Evolutionary conservation across 2,888 invertebrate genomes (phyloP).

Genomic region (Lobophora halterata): DNA sequence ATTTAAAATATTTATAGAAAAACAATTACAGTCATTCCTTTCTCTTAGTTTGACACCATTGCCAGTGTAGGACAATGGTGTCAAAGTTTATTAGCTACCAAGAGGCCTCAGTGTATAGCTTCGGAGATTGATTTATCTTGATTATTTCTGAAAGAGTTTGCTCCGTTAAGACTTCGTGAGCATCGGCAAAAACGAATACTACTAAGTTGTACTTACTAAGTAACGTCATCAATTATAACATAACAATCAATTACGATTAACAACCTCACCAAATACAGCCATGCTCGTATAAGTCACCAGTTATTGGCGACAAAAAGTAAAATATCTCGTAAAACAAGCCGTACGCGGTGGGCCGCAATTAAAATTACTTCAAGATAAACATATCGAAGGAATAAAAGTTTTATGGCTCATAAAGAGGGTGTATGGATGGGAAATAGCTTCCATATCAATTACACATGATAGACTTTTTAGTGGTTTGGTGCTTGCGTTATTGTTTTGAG

Average conservation of each 20-base stretch:
- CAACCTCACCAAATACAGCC: slow-evolving; percentile 17
- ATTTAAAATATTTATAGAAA: no score
- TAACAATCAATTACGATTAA: slow-evolving; percentile 18
- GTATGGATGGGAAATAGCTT: slow-evolving; percentile 28
- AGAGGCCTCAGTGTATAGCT: not conserved
- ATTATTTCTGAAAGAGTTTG: slow-evolving; percentile 3
- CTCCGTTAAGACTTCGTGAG: not conserved
- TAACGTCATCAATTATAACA: slow-evolving; percentile 28
- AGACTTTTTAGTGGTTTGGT: slow-evolving; percentile 13
- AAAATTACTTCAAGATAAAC: slow-evolving; percentile 64
- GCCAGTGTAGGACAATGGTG: no score
- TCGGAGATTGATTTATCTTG: not conserved
- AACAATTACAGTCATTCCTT: no score
- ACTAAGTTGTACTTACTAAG: slow-evolving; percentile 5
- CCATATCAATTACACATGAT: slow-evolving; percentile 33
- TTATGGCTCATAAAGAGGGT: slow-evolving; percentile 31
- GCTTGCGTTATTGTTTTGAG: slow-evolving; percentile 17
- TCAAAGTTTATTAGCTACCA: not conserved
- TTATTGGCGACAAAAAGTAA: slow-evolving; percentile 45
- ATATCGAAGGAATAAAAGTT: slow-evolving; percentile 39
- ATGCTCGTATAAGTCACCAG: slow-evolving; percentile 24
- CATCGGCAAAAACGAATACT: no score
- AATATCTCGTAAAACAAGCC: slow-evolving; percentile 53
- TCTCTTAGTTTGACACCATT: no score
- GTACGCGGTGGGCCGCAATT: slow-evolving; percentile 69